A percentile compares a stretch with the other conserved stretches of the same genome.
phyloP scores from a whole-genome alignment of 2,888 invertebrate species.

The Spodoptera littoralis region DNA sequence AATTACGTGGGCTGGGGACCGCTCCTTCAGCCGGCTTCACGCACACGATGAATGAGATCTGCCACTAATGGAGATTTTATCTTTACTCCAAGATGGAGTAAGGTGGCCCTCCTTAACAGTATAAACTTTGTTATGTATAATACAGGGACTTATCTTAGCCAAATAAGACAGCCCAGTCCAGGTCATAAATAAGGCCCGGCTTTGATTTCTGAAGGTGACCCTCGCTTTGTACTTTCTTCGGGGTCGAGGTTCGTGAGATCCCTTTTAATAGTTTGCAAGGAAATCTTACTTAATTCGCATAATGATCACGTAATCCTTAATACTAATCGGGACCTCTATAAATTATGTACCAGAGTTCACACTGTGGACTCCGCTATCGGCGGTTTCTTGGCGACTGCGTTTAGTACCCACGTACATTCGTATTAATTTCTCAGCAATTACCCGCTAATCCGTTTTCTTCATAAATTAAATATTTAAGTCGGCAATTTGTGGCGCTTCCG shows the following conservation, averaged over 20 bases:
- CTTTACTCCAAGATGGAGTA: conserved; percentile 78
- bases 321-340: conserved; percentile 71
- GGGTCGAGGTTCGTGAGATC: conserved; percentile 76
- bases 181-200: conserved; percentile 84
- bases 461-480: conserved; percentile 83
- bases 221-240: conserved; percentile 74
- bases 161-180: conserved; percentile 77
- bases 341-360: conserved; percentile 65
- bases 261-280: conserved; percentile 82
- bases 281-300: conserved; percentile 82
- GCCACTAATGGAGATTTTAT: conserved; percentile 86
- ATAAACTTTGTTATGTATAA: conserved; percentile 83
- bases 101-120: conserved; percentile 80
- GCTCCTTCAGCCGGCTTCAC: conserved; percentile 70
- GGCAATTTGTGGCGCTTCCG: conserved; percentile 83
- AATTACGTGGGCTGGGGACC: conserved; percentile 73
- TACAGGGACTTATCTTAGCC: conserved; percentile 81
- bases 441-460: conserved; percentile 80
- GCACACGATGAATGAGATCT: conserved; percentile 84
- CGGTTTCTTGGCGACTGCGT: conserved; percentile 49
- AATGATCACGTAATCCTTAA: conserved; percentile 78
- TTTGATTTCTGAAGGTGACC: conserved; percentile 87
- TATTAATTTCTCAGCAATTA: conserved; percentile 76
- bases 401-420: conserved; percentile 53
- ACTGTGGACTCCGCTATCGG: conserved; percentile 53